Conservation (phyloP, 2,888 invertebrate genomes). For the Lathronympha strigana region DNA sequence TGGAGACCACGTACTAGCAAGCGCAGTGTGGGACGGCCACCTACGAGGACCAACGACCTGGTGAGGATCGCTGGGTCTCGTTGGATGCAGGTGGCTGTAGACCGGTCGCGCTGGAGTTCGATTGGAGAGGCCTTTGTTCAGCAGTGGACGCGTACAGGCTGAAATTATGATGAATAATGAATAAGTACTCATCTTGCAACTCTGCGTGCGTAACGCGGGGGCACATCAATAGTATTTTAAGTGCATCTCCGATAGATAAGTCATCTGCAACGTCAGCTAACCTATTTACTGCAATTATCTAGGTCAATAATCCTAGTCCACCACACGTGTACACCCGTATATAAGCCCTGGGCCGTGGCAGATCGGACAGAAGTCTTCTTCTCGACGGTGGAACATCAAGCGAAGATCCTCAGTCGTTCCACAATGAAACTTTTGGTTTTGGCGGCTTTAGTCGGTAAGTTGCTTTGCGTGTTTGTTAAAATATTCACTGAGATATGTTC, state of each 20-base stretch:
- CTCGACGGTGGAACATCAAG: constrained; percentile 54
- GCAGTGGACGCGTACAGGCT: too few relatives aligned
- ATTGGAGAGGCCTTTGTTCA: too few relatives aligned
- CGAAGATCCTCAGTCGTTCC: constrained; percentile 45
- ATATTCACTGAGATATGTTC: too few relatives aligned
- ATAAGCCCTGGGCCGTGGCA: constrained; percentile 53
- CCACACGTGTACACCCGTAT: constrained; percentile 66
- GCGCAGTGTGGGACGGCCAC: too few relatives aligned
- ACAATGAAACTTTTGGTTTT: constrained; percentile 72
- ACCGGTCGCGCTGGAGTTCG: too few relatives aligned
- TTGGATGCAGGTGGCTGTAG: too few relatives aligned
- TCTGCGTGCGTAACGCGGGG: too few relatives aligned
- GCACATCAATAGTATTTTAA: constrained; percentile 5
- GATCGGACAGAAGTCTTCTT: constrained; percentile 65
- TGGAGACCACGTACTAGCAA: too few relatives aligned
- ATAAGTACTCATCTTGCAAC: too few relatives aligned
- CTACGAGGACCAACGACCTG: too few relatives aligned
- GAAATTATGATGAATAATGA: too few relatives aligned
- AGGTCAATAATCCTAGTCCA: constrained; percentile 28
- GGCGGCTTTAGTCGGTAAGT: constrained; percentile 76
- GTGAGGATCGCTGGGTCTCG: too few relatives aligned
- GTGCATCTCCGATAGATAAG: neutral
- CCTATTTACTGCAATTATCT: constrained; percentile 5
- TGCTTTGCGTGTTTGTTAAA: constrained; percentile 4
- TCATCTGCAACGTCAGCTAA: neutral